Base-by-base conservation (phyloP, 1,140 invertebrate species). In the Pissodes strobi region DNA sequence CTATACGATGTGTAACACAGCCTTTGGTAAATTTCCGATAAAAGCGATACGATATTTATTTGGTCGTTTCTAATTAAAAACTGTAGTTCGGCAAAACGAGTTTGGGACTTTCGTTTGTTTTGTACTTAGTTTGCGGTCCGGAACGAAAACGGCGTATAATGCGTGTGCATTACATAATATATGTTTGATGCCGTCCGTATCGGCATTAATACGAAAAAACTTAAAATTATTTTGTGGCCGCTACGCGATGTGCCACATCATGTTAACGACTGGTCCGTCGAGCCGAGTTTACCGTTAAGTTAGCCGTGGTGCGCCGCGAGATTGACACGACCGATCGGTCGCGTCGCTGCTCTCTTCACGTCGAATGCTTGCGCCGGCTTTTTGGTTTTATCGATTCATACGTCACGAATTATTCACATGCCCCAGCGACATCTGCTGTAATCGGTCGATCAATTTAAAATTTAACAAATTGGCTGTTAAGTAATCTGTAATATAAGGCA, bases 171-270 rank as follows among this genome's bases (percentile, higher is more conserved):
- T 74, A 76, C 72, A 76, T 76, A 76, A 76, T 64, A 64, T 41
- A 72, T 73, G 71, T 69, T 71, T 67, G 27, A 57, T 62, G 72
- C 71, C 71, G 71, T 74, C 69, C 68, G 63, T 37, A 68, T 71
- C 71, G 72, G 70, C 72, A 69, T 61, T 63, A 70, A 71, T 73
- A 73, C 70, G 72, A 75, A 67, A 74, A 66, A 69, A 74, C 71
- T 73, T 72, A 74, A 76, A 74, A 73, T 70, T 73, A 72, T 67
- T n/a, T 65, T 19, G 67, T 66, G 68, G 70, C 59, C 64, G 64
- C 38, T 64, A 68, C 61, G 64, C 74, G 75, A 76, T 76, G 67
- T 78, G 77, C 77, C 77, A 78, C 77, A 78, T 78, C 76, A 78
- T 78, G 76, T 77, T 77, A 73, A 77, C 77, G 76, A 78, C 77